Conservation (phyloP, 2,888 invertebrate genomes). For the Ellobium chinense region DNA sequence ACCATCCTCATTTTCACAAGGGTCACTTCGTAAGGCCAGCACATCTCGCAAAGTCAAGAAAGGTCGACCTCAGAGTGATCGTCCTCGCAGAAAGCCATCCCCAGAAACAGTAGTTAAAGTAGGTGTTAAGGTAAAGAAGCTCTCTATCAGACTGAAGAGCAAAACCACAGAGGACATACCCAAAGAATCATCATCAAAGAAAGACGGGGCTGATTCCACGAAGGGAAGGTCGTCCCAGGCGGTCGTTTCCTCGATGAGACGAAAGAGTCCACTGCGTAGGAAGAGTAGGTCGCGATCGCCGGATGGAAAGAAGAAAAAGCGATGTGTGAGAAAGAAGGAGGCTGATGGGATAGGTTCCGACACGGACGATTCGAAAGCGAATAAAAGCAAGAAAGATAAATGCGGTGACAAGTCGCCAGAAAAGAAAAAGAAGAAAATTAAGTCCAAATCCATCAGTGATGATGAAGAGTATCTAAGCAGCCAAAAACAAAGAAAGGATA, state of each 20-base stretch:
- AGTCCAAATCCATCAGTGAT: not conserved
- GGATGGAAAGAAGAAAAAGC: not conserved
- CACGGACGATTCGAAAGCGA: not conserved
- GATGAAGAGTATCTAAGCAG: not conserved
- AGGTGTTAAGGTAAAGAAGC: not conserved
- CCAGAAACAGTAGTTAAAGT: not conserved
- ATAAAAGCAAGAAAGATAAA: constrained; percentile 13
- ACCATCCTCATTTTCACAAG: no score
- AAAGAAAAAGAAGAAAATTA: constrained; percentile 39
- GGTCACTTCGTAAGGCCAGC: no score
- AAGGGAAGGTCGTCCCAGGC: not conserved
- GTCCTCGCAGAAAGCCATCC: not conserved
- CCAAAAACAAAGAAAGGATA: no score
- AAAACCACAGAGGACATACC: not conserved
- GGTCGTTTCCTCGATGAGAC: not conserved
- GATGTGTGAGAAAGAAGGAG: not conserved
- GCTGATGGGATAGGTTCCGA: not conserved
- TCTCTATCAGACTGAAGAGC: not conserved
- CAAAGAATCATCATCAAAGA: not conserved
- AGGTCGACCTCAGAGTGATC: not conserved
- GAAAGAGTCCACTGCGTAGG: not conserved
- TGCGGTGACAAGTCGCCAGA: not conserved
- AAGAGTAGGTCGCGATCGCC: constrained; percentile 14
- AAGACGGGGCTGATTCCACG: not conserved
- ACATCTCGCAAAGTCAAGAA: not conserved